Base-by-base conservation (phyloP, 2,888 invertebrate genomes). In the Eubasilissa splendida region DNA sequence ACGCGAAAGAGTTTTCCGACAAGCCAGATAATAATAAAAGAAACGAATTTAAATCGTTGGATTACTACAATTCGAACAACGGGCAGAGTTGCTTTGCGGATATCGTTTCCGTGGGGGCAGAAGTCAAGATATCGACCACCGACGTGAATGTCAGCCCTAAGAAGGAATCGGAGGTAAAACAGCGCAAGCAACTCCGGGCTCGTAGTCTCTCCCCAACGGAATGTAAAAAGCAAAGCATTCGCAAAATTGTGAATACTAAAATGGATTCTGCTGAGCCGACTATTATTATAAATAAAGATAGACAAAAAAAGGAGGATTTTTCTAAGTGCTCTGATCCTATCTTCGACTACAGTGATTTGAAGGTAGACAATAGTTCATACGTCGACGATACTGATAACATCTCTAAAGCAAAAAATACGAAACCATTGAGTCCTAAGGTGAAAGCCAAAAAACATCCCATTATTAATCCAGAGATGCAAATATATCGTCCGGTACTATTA, bases 51-150 rank as follows among this genome's bases (percentile, higher is more conserved):
- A 50, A 9, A 31, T 66, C 66, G 31, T 60, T 63, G 52, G 53
- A 60, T 63, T 52, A 53, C 33, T 14, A 56, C 58, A 63, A 63
- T 12, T 33, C 63, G 12, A 31, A 33, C 33, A 31, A 31, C 60
- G 60, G 3, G 31, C 11, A 22, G 12, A 63, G 33, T 4, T 22
- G 22, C 3, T 53, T 60, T n/a, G 60, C 73, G 42, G 71, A 81
- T 54, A 53, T 73, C 7, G 87, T 88, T 12, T 88, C 90, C 7
- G 90, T 90, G 10, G 89, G 90, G 12, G 90, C 90, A 22, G 89
- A 90, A 86, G 90, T 90, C 83, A 90, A 90, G 85, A 88, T 87
- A 86, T 89, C 90, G 3, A 89, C 89, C 82, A 90, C 90, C 14
- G 89, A 87, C 84, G 89, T 90, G 84, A 84, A 89, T 5, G 89